These are phyloP conservation scores for Cylindroiulus punctatus DNA, from an alignment of 2,888 invertebrate genomes.

Conservation along the genomic window DNA sequence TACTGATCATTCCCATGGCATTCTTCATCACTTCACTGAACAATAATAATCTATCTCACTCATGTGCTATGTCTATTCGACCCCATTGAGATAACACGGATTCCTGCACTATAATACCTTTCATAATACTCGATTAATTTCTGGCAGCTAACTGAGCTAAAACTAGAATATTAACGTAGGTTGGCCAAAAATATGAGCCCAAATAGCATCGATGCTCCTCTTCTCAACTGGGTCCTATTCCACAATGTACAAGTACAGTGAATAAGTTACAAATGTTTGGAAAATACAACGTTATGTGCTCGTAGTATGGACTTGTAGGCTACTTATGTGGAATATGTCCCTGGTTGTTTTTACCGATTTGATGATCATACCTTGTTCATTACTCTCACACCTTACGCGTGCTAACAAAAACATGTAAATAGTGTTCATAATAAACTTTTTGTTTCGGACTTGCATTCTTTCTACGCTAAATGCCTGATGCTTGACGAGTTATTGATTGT, in stretches of 20 bases:
- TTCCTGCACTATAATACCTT: background rate
- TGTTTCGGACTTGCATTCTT: background rate
- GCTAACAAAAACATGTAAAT: constrained; percentile 3
- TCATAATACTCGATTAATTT: background rate
- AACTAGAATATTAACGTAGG: background rate
- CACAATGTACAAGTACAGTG: no score
- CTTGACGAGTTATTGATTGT: no score
- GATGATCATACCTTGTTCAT: background rate
- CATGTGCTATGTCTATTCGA: background rate
- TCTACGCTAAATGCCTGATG: background rate
- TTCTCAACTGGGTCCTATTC: background rate
- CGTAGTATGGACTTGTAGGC: no score
- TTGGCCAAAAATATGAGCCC: background rate
- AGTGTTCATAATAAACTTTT: background rate
- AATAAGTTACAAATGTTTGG: no score
- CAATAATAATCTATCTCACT: background rate
- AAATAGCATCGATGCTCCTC: background rate
- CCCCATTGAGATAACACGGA: background rate
- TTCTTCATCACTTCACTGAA: background rate
- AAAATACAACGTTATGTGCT: no score
- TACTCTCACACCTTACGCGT: background rate
- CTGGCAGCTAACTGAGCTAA: background rate
- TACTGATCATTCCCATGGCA: no score
- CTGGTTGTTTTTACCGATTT: background rate
- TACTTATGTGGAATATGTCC: no score